A percentile compares a stretch with the other conserved stretches of the same genome.
Conservation (phyloP, 2,888 invertebrate genomes). For the Himalopsyche japonica region DNA sequence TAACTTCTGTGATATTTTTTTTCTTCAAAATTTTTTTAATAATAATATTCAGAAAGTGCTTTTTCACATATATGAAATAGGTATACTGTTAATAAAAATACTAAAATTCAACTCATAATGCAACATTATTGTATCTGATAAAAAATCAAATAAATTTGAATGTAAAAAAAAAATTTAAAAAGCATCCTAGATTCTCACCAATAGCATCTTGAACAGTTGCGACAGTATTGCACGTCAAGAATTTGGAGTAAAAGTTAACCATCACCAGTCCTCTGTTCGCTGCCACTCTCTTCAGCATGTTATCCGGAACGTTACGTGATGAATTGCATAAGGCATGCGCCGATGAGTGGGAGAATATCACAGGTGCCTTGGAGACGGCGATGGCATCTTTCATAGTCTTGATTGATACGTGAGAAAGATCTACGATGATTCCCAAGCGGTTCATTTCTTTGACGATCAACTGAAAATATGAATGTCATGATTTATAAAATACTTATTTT, state of each 20-base stretch:
- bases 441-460: constrained; percentile 86
- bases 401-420: constrained; percentile 79
- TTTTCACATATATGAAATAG: too few relatives aligned
- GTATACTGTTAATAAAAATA: too few relatives aligned
- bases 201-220: constrained; percentile 80
- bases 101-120: too few relatives aligned
- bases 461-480: constrained; percentile 50
- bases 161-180: too few relatives aligned
- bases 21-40: too few relatives aligned
- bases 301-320: constrained; percentile 80
- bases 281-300: constrained; percentile 71
- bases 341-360: constrained; percentile 85
- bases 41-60: too few relatives aligned
- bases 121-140: too few relatives aligned
- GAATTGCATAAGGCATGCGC: constrained; percentile 80
- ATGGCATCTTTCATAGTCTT: constrained; percentile 82
- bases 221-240: constrained; percentile 73
- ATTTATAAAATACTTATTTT: neutral
- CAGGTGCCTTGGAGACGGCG: constrained; percentile 76
- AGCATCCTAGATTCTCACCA: constrained; percentile 58
- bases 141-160: too few relatives aligned
- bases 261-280: constrained; percentile 82
- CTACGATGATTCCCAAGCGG: constrained; percentile 85
- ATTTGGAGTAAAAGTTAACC: constrained; percentile 84
- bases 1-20: too few relatives aligned